A percentile compares a stretch with the other conserved stretches of the same genome.
These are phyloP conservation scores for Gymnobelideus leadbeateri DNA, from an alignment of 2,113 vertebrate genomes.

Conservation along the genomic window DNA sequence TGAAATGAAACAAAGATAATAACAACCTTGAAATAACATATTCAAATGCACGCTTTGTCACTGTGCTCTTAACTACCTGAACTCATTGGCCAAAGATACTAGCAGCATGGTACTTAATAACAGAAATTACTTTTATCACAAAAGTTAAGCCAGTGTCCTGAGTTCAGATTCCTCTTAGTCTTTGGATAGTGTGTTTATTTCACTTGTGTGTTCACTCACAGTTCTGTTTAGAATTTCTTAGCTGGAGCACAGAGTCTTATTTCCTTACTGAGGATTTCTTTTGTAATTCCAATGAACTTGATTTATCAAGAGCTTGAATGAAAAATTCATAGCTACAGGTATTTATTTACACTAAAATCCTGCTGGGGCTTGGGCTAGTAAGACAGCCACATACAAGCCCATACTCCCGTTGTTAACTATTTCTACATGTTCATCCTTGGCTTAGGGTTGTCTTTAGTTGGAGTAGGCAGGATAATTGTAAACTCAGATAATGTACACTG, in stretches of 20 bases:
- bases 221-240: neutral
- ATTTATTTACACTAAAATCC: accelerated
- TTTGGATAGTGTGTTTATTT: neutral
- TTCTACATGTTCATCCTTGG: neutral
- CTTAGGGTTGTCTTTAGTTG: neutral
- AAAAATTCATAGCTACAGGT: accelerated
- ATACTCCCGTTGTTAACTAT: accelerated
- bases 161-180: neutral
- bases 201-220: neutral
- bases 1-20: neutral
- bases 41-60: neutral
- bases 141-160: neutral
- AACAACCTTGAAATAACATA: neutral
- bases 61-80: neutral
- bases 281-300: neutral
- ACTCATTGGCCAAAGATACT: neutral
- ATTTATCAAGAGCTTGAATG: neutral
- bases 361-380: neutral
- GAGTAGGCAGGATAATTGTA: neutral
- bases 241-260: neutral
- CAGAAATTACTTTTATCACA: neutral
- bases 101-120: neutral
- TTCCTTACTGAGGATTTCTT: neutral
- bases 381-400: neutral
- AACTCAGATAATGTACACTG: too few species aligned